phyloP scores from a whole-genome alignment of 2,888 invertebrate genomes.

The Hemicrepidius hirtus region DNA sequence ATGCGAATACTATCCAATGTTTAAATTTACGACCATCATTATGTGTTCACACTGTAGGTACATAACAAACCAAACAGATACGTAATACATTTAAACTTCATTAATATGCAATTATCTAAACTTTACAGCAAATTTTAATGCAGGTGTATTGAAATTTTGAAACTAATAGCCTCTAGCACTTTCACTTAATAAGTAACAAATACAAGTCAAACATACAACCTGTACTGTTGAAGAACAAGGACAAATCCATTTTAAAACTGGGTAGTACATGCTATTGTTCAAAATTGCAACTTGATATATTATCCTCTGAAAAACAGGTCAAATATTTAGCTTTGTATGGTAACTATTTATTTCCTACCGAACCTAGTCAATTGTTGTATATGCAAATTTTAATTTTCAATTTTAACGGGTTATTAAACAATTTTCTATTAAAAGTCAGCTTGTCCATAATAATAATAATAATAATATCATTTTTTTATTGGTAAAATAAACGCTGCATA shows the following conservation, averaged over 20 bases:
- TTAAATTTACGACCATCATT: too few species aligned
- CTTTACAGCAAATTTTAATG: not conserved
- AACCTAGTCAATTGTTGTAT: not conserved
- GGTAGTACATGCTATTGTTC: slow-evolving; percentile 38
- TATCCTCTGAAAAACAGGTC: slow-evolving; percentile 31
- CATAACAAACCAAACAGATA: not conserved
- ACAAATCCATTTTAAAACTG: slow-evolving; percentile 31
- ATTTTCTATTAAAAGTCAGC: too few species aligned
- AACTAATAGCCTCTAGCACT: slow-evolving; percentile 13
- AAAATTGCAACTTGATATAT: slow-evolving; percentile 29
- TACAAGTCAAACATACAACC: slow-evolving; percentile 12
- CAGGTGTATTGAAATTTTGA: slow-evolving; percentile 2
- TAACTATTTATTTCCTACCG: not conserved
- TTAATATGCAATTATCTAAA: not conserved
- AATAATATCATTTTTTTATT: too few species aligned
- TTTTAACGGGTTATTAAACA: too few species aligned
- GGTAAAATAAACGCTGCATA: too few species aligned
- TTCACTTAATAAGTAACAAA: slow-evolving; percentile 32
- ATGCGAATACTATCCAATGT: too few species aligned
- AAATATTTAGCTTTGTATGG: not conserved
- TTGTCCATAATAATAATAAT: too few species aligned
- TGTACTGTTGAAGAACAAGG: slow-evolving; percentile 35
- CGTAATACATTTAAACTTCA: not conserved
- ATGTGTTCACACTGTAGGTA: too few species aligned
- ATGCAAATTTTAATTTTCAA: too few species aligned